phyloP scores from a whole-genome alignment of 2,797 vertebrate genomes.

The Poeciliopsis paucimaculata region DNA sequence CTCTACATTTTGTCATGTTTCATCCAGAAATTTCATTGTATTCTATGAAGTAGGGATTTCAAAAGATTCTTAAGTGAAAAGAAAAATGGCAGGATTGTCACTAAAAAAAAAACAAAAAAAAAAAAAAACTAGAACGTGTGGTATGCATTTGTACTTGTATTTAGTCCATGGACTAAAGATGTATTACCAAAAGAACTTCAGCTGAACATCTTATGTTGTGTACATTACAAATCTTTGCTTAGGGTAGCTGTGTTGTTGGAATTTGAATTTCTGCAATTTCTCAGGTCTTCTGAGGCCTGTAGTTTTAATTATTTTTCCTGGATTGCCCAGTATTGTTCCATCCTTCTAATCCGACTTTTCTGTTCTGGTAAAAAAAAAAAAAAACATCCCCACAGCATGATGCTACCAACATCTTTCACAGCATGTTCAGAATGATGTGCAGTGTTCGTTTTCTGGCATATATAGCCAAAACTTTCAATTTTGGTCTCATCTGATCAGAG shows the following conservation, averaged over 20 bases:
- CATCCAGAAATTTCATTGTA: not conserved
- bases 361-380: not conserved
- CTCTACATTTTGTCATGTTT: not conserved
- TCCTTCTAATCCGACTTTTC: not conserved
- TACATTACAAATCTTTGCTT: not conserved
- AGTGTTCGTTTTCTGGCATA: not conserved
- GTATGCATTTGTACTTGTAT: not conserved
- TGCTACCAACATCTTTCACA: not conserved
- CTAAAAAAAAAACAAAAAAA: not conserved
- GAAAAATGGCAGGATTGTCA: not conserved
- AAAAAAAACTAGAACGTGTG: not conserved
- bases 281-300: not conserved
- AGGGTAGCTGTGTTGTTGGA: not conserved
- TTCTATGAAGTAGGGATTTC: not conserved
- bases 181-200: not conserved
- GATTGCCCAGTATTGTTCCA: not conserved
- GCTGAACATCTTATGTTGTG: not conserved
- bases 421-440: not conserved
- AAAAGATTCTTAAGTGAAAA: not conserved
- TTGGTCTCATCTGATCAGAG: not conserved
- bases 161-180: not conserved
- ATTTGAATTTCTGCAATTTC: not conserved
- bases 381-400: not conserved
- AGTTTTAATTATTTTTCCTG: not conserved
- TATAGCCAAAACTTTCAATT: not conserved